Evolutionary conservation across 2,113 vertebrate species (phyloP).

Genomic region (Toxotes jaculatrix): DNA sequence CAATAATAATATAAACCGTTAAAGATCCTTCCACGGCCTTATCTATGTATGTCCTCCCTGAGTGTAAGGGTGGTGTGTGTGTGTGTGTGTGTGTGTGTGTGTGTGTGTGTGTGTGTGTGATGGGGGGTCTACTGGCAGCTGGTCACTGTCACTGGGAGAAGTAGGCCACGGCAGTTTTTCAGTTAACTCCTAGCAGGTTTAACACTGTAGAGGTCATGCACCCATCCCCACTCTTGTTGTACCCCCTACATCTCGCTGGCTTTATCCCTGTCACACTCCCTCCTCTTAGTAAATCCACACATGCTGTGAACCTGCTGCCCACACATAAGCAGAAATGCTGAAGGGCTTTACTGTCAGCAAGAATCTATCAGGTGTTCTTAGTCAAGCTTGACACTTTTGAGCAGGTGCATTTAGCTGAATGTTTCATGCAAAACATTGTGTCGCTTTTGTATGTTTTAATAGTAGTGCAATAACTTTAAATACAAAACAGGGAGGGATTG

Average conservation of each 20-base stretch:
- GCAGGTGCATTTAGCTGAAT: slow-evolving; percentile 38
- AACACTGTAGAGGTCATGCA: slow-evolving; percentile 57
- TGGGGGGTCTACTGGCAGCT: slow-evolving; percentile 58
- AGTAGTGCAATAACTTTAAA: background rate
- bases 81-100: slow-evolving; percentile 1
- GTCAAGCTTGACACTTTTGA: slow-evolving; percentile 5
- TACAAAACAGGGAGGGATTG: too few species aligned
- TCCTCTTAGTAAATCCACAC: slow-evolving; percentile 59
- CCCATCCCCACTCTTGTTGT: slow-evolving; percentile 50
- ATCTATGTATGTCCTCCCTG: background rate
- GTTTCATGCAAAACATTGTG: slow-evolving; percentile 1
- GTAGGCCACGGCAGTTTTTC: slow-evolving; percentile 75
- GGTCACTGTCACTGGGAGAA: slow-evolving; percentile 73
- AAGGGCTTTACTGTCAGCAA: slow-evolving; percentile 62
- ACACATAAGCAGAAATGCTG: slow-evolving; percentile 43
- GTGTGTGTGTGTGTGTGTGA: background rate
- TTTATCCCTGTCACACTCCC: slow-evolving; percentile 59
- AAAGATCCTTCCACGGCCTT: background rate
- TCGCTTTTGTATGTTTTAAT: background rate
- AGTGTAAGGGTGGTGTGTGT: background rate
- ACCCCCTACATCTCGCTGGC: slow-evolving; percentile 59
- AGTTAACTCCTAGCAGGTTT: slow-evolving; percentile 71
- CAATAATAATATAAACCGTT: slow-evolving; percentile 6
- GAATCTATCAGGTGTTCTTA: slow-evolving; percentile 58
- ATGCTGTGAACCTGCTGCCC: slow-evolving; percentile 50